Conservation (phyloP, 2,113 vertebrate species). For the Leptosomus discolor region DNA sequence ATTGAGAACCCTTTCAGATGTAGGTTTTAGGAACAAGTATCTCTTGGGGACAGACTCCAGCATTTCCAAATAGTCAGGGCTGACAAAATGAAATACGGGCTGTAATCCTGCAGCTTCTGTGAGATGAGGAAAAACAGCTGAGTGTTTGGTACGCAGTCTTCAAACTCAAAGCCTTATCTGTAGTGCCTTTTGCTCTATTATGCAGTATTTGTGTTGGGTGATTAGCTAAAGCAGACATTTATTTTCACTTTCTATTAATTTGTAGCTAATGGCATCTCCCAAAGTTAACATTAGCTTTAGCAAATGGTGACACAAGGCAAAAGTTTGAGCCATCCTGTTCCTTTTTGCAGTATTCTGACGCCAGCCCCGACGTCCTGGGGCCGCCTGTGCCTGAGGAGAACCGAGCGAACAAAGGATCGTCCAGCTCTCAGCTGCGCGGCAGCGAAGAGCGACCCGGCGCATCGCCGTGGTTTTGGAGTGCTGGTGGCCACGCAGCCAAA, state of each 20-base stretch:
- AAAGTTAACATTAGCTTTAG: not conserved
- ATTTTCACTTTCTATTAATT: not conserved
- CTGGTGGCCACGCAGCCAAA: not conserved
- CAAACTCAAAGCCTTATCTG: not conserved
- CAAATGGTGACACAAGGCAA: not conserved
- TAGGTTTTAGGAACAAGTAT: not conserved
- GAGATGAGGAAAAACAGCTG: not conserved
- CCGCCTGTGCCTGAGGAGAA: not conserved
- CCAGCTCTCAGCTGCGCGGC: too few species aligned
- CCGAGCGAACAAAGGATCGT: not conserved
- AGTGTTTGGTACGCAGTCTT: fast-evolving
- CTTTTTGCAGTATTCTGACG: not conserved
- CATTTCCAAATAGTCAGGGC: not conserved
- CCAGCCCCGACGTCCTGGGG: not conserved
- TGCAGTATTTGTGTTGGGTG: not conserved
- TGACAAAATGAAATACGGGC: not conserved
- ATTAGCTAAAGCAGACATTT: not conserved
- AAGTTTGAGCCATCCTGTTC: not conserved
- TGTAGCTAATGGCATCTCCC: not conserved
- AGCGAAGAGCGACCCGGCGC: too few species aligned
- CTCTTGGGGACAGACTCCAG: not conserved
- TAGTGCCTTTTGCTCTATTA: not conserved
- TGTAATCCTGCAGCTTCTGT: not conserved
- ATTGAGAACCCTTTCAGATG: not conserved
- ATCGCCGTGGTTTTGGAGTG: not conserved